A percentile compares a stretch with the other conserved stretches of the same genome.
These are phyloP conservation scores for Rhagonycha fulva DNA, from an alignment of 2,888 invertebrate genomes.

Conservation along the genomic window DNA sequence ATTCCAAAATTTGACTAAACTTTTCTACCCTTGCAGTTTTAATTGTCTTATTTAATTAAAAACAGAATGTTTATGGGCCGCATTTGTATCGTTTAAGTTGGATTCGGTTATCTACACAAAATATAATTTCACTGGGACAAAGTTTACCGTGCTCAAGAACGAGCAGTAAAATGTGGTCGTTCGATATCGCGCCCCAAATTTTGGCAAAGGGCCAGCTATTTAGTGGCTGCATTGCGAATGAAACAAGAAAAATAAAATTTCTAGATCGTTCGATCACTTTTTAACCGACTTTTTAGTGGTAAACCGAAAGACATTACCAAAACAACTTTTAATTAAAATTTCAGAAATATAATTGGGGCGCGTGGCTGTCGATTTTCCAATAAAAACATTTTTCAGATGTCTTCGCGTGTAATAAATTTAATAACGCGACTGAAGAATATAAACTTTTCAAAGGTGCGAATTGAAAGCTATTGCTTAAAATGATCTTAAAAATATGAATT, in stretches of 20 bases:
- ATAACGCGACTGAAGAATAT: neutral
- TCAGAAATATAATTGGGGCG: neutral
- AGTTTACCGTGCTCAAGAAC: conserved; percentile 17
- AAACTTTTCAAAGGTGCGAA: neutral
- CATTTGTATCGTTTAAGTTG: neutral
- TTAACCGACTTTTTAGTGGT: conserved; percentile 22
- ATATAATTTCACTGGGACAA: conserved; percentile 19
- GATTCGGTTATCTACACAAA: conserved; percentile 12
- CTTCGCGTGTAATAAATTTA: neutral
- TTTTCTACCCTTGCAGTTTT: neutral
- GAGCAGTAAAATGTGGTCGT: conserved; percentile 29
- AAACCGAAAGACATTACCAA: conserved; percentile 4
- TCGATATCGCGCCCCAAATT: conserved; percentile 27
- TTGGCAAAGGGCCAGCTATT: conserved; percentile 27
- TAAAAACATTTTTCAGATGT: neutral
- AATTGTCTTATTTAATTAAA: neutral
- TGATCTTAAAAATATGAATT: neutral
- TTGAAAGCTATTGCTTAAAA: neutral
- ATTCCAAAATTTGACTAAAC: neutral
- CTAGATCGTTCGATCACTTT: conserved; percentile 12
- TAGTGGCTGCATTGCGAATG: conserved; percentile 27
- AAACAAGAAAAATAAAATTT: conserved; percentile 24
- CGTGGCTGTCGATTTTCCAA: neutral
- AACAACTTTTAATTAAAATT: conserved; percentile 10
- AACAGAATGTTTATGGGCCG: neutral